A percentile compares a stretch with the other conserved stretches of the same genome.
phyloP scores from a whole-genome alignment of 1,140 invertebrate species.

The Octopus sinensis region DNA sequence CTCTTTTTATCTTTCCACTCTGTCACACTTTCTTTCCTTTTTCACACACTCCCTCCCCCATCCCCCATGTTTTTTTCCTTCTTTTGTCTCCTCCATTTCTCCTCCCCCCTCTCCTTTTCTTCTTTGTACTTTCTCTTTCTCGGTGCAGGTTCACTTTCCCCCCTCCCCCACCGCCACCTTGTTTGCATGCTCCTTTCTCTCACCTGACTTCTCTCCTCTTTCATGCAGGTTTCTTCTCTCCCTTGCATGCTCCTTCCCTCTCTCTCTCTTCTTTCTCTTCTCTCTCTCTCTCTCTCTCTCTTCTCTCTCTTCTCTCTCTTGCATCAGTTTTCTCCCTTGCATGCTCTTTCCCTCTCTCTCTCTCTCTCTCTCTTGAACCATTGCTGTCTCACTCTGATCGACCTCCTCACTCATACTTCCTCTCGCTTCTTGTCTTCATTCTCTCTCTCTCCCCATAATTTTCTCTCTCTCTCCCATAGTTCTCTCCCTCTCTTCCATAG shows the following conservation, averaged over 20 bases:
- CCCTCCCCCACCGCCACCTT: not conserved
- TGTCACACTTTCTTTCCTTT: not conserved
- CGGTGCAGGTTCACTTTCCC: not conserved
- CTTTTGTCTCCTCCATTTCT: not conserved
- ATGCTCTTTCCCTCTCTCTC: not conserved
- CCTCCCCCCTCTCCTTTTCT: not conserved
- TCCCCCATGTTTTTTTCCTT: not conserved
- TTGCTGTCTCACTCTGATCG: not conserved
- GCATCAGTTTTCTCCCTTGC: not conserved
- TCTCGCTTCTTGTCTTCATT: not conserved
- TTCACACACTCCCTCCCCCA: not conserved
- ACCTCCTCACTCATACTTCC: too few species aligned
- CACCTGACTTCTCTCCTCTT: not conserved
- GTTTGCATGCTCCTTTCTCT: not conserved
- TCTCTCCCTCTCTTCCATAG: not conserved
- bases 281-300: not conserved
- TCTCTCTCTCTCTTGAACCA: not conserved
- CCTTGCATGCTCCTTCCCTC: not conserved
- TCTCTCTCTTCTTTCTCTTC: not conserved
- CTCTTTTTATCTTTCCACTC: too few species aligned
- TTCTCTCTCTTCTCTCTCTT: not conserved
- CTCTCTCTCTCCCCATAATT: not conserved
- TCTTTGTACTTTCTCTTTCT: not conserved
- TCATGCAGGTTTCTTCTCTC: not conserved
- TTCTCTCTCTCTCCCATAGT: not conserved